Percentiles rank a stretch among this genome's conserved stretches.
Conservation (phyloP, 1,140 invertebrate species). For the Teleopsis dalmanni region DNA sequence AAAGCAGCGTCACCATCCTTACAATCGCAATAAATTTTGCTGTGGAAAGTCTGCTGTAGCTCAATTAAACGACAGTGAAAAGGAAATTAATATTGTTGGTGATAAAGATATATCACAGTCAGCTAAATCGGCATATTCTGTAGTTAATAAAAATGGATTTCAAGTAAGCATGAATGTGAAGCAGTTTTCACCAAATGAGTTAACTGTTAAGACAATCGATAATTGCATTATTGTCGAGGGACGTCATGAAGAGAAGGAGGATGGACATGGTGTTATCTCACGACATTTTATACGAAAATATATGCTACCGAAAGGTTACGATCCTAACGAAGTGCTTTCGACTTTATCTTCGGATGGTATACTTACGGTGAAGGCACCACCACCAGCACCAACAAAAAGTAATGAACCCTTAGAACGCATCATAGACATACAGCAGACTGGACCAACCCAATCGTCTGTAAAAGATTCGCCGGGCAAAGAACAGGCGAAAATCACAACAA, state of each 20-base stretch:
- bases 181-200: conserved; percentile 66
- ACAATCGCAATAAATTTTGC: conserved; percentile 31
- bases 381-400: conserved; percentile 43
- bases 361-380: conserved; percentile 58
- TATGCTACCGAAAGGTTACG: conserved; percentile 59
- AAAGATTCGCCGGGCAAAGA: conserved; percentile 8
- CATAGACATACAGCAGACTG: conserved; percentile 33
- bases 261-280: conserved; percentile 54
- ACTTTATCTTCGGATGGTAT: conserved; percentile 68
- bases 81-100: conserved; percentile 15
- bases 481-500: not conserved
- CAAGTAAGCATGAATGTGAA: conserved; percentile 62
- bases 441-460: conserved; percentile 16
- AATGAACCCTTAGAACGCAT: conserved; percentile 40
- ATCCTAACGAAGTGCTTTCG: conserved; percentile 56
- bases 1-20: conserved; percentile 33
- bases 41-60: conserved; percentile 26
- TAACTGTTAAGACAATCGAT: conserved; percentile 66
- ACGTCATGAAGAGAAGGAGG: conserved; percentile 62
- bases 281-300: conserved; percentile 66
- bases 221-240: conserved; percentile 60
- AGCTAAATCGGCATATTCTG: conserved; percentile 30
- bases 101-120: conserved; percentile 12
- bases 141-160: conserved; percentile 44
- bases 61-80: conserved; percentile 20